These are phyloP conservation scores for Gandaritis pyraliata DNA, from an alignment of 2,888 invertebrate species.

Conservation along the genomic window DNA sequence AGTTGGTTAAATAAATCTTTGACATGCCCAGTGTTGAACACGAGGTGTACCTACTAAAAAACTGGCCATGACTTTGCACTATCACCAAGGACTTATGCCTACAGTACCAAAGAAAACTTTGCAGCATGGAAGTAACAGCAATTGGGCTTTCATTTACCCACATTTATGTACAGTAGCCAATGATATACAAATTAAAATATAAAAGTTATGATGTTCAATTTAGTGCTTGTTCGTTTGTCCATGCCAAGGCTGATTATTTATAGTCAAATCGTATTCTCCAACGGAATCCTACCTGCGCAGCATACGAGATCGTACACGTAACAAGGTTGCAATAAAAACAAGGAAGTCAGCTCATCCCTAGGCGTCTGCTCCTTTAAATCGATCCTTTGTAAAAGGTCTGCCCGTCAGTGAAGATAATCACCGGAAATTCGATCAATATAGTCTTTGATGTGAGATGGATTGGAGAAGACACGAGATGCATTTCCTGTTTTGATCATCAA, in stretches of 20 bases:
- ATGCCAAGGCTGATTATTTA: conserved; percentile 21
- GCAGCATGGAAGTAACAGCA: background rate
- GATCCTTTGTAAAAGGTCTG: conserved; percentile 35
- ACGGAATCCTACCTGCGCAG: conserved; percentile 34
- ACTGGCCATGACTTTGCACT: conserved; percentile 7
- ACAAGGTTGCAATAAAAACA: conserved; percentile 41
- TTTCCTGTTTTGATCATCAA: conserved; percentile 56
- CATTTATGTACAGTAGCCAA: too few relatives aligned
- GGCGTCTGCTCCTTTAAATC: conserved; percentile 22
- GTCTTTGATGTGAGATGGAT: conserved; percentile 47
- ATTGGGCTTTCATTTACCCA: too few relatives aligned
- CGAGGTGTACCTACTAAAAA: conserved; percentile 1
- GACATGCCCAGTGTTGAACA: conserved; percentile 11
- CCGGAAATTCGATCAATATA: conserved; percentile 58
- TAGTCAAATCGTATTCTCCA: conserved; percentile 36
- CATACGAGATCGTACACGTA: conserved; percentile 36
- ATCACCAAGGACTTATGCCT: background rate
- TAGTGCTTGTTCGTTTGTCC: conserved; percentile 11
- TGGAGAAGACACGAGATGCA: conserved; percentile 49
- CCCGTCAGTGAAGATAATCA: conserved; percentile 48
- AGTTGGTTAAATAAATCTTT: conserved; percentile 22
- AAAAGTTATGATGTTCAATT: too few relatives aligned
- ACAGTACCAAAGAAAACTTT: background rate
- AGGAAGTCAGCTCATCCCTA: conserved; percentile 38
- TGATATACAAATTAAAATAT: too few relatives aligned